Conservation (phyloP, 2,888 invertebrate genomes). For the Nephrotoma guestfalica region DNA sequence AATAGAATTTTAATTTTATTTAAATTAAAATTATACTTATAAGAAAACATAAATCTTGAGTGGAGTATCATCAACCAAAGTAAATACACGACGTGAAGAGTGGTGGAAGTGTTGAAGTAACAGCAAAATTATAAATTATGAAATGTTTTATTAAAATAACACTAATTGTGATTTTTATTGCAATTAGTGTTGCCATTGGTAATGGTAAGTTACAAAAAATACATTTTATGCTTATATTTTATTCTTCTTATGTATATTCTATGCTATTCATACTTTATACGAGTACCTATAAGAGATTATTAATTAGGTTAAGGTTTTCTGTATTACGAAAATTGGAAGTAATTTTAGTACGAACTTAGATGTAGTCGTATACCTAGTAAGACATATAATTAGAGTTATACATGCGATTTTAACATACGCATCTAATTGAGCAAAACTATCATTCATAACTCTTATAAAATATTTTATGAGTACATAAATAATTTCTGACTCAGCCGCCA, state of each 20-base stretch:
- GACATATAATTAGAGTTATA: not conserved
- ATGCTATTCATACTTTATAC: not conserved
- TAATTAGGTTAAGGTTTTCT: not conserved
- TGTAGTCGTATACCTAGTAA: not conserved
- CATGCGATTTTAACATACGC: not conserved
- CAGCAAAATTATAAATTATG: not conserved
- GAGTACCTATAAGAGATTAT: not conserved
- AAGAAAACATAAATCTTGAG: not conserved
- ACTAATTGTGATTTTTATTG: not conserved
- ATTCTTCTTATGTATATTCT: not conserved
- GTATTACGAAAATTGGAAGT: not conserved
- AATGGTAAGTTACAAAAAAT: not conserved
- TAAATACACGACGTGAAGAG: not conserved
- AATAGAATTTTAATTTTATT: not conserved
- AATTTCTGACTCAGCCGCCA: not conserved
- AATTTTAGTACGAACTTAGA: not conserved
- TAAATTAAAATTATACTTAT: not conserved
- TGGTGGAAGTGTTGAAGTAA: not conserved
- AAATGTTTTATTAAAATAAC: not conserved
- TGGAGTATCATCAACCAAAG: not conserved
- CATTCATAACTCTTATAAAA: not conserved
- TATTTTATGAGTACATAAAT: not conserved
- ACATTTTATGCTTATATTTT: not conserved
- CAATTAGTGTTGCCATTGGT: slow-evolving; percentile 1
- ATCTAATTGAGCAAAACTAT: not conserved